Conservation (phyloP, 2,797 vertebrate genomes). For the Sternotherus odoratus region DNA sequence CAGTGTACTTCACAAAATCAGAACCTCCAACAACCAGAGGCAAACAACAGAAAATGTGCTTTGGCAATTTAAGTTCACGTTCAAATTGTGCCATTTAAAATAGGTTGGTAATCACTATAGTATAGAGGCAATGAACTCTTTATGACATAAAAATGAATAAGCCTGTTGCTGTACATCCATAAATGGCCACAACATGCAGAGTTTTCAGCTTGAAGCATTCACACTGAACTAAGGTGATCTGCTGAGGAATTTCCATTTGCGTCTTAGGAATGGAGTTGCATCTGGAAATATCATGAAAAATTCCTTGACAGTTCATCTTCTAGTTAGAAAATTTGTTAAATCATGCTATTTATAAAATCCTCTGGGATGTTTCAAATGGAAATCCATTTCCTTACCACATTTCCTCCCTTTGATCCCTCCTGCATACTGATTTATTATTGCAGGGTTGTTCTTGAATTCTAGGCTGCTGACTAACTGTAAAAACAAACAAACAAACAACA, state of each 20-base stretch:
- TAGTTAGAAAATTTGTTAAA: conserved; percentile 59
- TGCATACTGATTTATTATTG: neutral
- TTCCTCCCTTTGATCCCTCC: neutral
- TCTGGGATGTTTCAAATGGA: conserved; percentile 5
- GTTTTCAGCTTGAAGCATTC: neutral
- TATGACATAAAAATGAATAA: conserved; percentile 22
- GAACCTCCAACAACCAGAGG: conserved; percentile 11
- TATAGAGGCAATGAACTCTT: neutral
- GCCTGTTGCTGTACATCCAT: conserved; percentile 12
- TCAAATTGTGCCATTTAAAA: conserved; percentile 32
- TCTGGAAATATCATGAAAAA: conserved; percentile 46
- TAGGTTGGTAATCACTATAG: neutral
- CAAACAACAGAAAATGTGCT: neutral
- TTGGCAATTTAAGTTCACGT: conserved; percentile 4
- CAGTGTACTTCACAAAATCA: neutral
- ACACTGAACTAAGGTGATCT: conserved; percentile 5
- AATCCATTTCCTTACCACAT: neutral
- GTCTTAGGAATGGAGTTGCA: conserved; percentile 38
- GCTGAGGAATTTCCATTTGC: conserved; percentile 51
- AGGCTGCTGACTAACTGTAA: neutral
- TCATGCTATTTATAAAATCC: conserved; percentile 10
- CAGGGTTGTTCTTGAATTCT: neutral
- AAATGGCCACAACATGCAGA: conserved; percentile 51
- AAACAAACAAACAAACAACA: too few relatives aligned
- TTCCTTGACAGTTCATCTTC: conserved; percentile 60